These are phyloP conservation scores for Rhinolophus ferrumequinum DNA, from an alignment of 2,113 vertebrate species.

Conservation along the genomic window DNA sequence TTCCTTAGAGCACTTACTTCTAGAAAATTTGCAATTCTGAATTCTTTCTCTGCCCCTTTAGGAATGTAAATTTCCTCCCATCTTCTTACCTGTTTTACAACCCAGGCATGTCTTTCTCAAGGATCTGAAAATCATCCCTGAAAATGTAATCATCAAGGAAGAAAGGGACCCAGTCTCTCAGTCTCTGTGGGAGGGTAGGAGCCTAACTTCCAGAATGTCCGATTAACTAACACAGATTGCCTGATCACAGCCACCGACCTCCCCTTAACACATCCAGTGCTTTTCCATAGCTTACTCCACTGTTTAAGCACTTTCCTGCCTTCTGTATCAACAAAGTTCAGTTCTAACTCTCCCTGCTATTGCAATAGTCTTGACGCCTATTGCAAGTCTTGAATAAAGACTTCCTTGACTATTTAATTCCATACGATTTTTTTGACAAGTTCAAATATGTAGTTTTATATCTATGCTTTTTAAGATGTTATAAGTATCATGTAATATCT, in stretches of 20 bases:
- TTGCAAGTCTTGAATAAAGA: background rate
- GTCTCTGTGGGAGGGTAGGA: background rate
- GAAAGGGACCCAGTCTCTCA: background rate
- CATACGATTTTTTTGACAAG: background rate
- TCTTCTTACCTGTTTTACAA: background rate
- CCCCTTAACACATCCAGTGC: background rate
- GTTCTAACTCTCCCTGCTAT: background rate
- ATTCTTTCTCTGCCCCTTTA: background rate
- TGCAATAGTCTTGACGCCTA: background rate
- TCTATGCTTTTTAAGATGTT: background rate
- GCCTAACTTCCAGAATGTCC: background rate
- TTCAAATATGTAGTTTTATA: background rate
- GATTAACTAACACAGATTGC: background rate
- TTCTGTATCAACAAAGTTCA: background rate
- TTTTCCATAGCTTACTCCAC: background rate
- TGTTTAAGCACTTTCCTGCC: background rate
- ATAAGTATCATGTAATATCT: background rate
- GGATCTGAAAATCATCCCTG: background rate
- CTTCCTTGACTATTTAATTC: background rate
- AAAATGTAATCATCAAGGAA: background rate
- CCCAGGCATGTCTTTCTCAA: background rate
- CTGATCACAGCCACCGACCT: background rate
- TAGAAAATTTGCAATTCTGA: background rate
- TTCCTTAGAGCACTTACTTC: background rate
- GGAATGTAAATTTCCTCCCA: background rate